Percentiles rank a stretch among this genome's conserved stretches.
Evolutionary conservation across 2,113 vertebrate genomes (phyloP).

Genomic region (Oryzias melastigma): DNA sequence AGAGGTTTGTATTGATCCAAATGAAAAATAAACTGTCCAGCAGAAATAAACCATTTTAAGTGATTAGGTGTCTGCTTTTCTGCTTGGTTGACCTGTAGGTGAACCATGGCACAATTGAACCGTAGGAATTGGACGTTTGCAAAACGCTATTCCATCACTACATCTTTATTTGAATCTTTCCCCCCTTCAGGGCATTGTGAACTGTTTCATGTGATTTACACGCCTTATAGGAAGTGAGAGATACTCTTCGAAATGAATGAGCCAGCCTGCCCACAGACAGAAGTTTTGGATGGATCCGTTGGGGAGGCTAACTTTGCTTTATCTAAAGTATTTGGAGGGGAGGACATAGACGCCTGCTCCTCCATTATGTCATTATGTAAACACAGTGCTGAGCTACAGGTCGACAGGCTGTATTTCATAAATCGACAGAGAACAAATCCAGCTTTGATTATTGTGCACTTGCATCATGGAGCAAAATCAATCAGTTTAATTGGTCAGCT

Average conservation of each 20-base stretch:
- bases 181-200: constrained; percentile 44
- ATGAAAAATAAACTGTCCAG: not conserved
- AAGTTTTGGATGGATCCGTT: constrained; percentile 29
- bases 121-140: constrained; percentile 30
- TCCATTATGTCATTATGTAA: constrained; percentile 75
- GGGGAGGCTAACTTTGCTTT: constrained; percentile 60
- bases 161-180: constrained; percentile 50
- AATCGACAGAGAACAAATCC: constrained; percentile 51
- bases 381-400: constrained; percentile 61
- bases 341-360: constrained; percentile 67
- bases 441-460: constrained; percentile 57
- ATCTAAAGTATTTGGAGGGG: constrained; percentile 75
- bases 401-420: constrained; percentile 64
- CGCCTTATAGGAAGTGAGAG: constrained; percentile 54
- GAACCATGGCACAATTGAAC: constrained; percentile 54
- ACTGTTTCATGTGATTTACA: constrained; percentile 65
- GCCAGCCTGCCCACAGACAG: constrained; percentile 55
- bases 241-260: constrained; percentile 66
- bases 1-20: no score
- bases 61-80: constrained; percentile 59
- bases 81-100: constrained; percentile 61
- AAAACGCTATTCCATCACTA: constrained; percentile 32
- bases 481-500: constrained; percentile 68
- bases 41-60: not conserved
- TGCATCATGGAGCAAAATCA: constrained; percentile 68